These are phyloP conservation scores for Leuciscus idus DNA, from an alignment of 2,113 vertebrate genomes.

Conservation along the genomic window DNA sequence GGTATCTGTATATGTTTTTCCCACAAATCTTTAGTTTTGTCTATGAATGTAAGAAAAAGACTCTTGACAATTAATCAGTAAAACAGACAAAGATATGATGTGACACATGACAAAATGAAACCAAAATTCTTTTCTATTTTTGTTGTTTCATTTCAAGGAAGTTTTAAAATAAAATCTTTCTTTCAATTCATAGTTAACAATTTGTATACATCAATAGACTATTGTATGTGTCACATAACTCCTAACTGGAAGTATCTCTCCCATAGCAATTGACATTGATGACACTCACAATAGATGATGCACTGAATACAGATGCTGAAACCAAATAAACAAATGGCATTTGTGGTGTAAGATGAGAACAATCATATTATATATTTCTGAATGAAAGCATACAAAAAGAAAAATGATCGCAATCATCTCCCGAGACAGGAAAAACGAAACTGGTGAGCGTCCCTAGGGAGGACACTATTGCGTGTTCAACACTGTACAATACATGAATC, in stretches of 20 bases:
- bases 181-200: background rate
- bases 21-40: background rate
- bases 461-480: constrained; percentile 3
- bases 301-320: background rate
- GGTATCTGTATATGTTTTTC: background rate
- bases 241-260: background rate
- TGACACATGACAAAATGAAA: background rate
- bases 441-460: background rate
- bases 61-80: background rate
- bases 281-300: background rate
- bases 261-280: background rate
- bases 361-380: background rate
- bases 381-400: background rate
- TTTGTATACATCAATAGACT: background rate
- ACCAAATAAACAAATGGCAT: background rate
- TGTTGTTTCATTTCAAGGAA: background rate
- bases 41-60: background rate
- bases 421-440: background rate
- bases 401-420: background rate
- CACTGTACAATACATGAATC: background rate
- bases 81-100: background rate
- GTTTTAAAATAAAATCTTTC: no score
- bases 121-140: background rate
- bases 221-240: background rate
- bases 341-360: background rate